Evolutionary conservation across 2,888 invertebrate species (phyloP).

Genomic region (Eupithecia pulchellata): DNA sequence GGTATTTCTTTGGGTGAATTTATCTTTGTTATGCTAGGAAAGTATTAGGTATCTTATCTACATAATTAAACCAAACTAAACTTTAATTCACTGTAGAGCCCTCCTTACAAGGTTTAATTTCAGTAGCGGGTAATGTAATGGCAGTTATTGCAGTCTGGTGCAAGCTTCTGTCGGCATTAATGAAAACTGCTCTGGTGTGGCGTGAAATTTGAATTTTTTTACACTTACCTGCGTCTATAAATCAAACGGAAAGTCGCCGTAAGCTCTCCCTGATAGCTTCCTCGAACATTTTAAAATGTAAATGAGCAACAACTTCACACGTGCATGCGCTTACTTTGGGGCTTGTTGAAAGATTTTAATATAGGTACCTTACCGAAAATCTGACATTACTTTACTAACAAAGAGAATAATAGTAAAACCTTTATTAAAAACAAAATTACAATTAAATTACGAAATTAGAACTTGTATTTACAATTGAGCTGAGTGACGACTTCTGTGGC

Average conservation of each 20-base stretch:
- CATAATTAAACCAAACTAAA: background rate
- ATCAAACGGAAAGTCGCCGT: slow-evolving; percentile 79
- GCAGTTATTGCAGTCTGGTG: slow-evolving; percentile 66
- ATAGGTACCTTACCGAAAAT: too few relatives aligned
- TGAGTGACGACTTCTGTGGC: too few relatives aligned
- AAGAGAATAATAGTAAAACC: too few relatives aligned
- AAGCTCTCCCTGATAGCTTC: slow-evolving; percentile 76
- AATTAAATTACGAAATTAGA: too few relatives aligned
- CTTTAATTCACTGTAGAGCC: background rate
- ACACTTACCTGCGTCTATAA: slow-evolving; percentile 83
- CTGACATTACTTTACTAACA: too few relatives aligned
- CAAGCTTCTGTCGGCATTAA: slow-evolving; percentile 61
- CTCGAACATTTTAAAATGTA: slow-evolving; percentile 81
- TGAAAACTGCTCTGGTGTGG: slow-evolving; percentile 58
- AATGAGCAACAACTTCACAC: slow-evolving; percentile 67
- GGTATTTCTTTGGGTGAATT: background rate
- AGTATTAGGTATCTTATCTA: background rate
- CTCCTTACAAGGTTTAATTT: slow-evolving; percentile 9
- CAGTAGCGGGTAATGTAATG: slow-evolving; percentile 42
- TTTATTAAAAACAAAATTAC: too few relatives aligned
- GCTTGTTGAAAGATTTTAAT: background rate
- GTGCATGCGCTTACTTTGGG: slow-evolving; percentile 16
- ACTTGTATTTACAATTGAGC: too few relatives aligned
- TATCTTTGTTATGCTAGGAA: background rate
- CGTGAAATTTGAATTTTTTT: slow-evolving; percentile 81